Percentiles rank a stretch among this genome's conserved stretches.
Evolutionary conservation across 2,113 vertebrate genomes (phyloP).

Genomic region (Cheirogaleus medius): DNA sequence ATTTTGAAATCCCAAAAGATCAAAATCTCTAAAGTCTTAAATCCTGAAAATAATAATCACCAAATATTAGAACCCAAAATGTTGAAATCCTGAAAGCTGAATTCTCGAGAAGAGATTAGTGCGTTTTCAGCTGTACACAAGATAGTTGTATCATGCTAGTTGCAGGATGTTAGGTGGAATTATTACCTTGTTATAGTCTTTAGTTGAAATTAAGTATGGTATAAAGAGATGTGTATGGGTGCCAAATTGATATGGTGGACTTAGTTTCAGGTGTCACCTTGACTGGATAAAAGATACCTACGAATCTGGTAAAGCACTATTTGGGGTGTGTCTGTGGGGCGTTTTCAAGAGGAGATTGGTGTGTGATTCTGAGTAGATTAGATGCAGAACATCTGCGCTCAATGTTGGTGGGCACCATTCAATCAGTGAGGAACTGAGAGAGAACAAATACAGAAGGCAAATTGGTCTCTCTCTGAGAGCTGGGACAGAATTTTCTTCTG

Average conservation of each 20-base stretch:
- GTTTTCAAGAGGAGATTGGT: too few species aligned
- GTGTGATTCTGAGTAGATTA: too few species aligned
- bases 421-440: not conserved
- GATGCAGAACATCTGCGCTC: not conserved
- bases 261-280: too few species aligned
- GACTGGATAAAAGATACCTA: too few species aligned
- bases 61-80: not conserved
- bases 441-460: not conserved
- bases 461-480: not conserved
- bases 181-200: not conserved
- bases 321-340: too few species aligned
- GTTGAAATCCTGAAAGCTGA: not conserved
- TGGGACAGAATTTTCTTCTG: not conserved
- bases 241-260: too few species aligned
- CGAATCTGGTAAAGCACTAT: too few species aligned
- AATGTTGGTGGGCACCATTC: not conserved
- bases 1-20: not conserved
- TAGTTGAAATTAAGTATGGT: not conserved
- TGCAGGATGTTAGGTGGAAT: not conserved
- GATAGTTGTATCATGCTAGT: not conserved
- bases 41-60: not conserved
- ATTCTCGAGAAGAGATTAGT: not conserved
- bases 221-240: too few species aligned
- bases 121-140: not conserved
- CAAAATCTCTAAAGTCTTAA: not conserved